phyloP scores from a whole-genome alignment of 1,140 invertebrate species.

The Chrysopa pallens region DNA sequence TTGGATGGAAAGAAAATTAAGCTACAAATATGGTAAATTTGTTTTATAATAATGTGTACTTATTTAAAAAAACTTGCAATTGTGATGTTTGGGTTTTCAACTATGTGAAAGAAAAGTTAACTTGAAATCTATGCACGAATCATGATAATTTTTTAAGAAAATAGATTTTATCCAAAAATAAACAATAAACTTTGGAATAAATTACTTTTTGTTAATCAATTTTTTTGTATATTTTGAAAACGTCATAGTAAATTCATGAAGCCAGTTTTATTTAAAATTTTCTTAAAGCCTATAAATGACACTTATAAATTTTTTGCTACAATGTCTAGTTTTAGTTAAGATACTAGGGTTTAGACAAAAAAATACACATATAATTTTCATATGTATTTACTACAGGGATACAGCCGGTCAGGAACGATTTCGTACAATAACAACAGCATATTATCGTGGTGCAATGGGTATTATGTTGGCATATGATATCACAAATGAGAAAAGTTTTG shows the following conservation, averaged over 20 bases:
- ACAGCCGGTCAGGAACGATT: slow-evolving; percentile 94
- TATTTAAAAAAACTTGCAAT: slow-evolving; percentile 10
- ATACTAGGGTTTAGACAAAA: not conserved
- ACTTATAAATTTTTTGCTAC: too few relatives aligned
- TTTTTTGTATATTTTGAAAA: too few relatives aligned
- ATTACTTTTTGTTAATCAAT: too few relatives aligned
- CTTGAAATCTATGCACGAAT: too few relatives aligned
- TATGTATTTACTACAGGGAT: slow-evolving; percentile 43
- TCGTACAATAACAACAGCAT: slow-evolving; percentile 94
- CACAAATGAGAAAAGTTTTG: slow-evolving; percentile 95
- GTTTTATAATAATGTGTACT: not conserved
- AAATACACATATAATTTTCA: not conserved
- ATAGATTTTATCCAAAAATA: too few relatives aligned
- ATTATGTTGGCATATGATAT: slow-evolving; percentile 99
- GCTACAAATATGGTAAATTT: slow-evolving; percentile 85
- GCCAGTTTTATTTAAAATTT: too few relatives aligned
- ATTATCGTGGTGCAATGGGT: slow-evolving; percentile 97
- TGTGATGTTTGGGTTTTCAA: not conserved
- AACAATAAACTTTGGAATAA: too few relatives aligned
- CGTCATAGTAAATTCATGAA: too few relatives aligned
- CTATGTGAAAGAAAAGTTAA: not conserved
- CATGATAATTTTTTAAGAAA: slow-evolving; percentile 3
- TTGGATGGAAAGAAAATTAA: slow-evolving; percentile 97
- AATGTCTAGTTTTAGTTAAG: not conserved
- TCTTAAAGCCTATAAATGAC: too few relatives aligned